Conservation (phyloP, 1,140 invertebrate genomes). For the Trachelipus rathkii region DNA sequence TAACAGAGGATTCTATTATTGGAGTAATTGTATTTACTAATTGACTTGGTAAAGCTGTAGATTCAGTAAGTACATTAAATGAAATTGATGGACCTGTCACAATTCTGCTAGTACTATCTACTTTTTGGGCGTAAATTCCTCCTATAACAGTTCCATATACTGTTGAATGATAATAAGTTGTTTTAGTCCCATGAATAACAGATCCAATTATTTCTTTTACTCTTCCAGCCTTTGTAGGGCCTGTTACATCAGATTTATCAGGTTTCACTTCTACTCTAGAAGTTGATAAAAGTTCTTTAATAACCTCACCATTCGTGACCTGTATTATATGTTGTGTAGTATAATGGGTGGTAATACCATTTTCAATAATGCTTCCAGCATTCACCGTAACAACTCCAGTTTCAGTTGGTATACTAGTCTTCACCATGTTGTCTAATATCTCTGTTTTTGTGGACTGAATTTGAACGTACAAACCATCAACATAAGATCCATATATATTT, state of each 20-base stretch:
- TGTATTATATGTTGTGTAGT: conserved; percentile 67
- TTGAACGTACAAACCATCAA: conserved; percentile 73
- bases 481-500: conserved; percentile 71
- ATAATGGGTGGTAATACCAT: conserved; percentile 64
- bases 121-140: conserved; percentile 71
- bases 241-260: conserved; percentile 56
- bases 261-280: conserved; percentile 63
- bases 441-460: conserved; percentile 63
- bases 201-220: conserved; percentile 66
- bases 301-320: conserved; percentile 60
- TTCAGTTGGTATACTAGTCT: conserved; percentile 46
- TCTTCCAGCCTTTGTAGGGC: conserved; percentile 59
- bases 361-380: conserved; percentile 67
- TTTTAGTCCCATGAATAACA: conserved; percentile 60
- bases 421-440: conserved; percentile 51
- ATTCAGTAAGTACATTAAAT: conserved; percentile 21
- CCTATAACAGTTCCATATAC: conserved; percentile 74
- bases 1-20: conserved; percentile 18
- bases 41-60: conserved; percentile 1
- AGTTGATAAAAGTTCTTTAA: conserved; percentile 65
- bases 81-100: conserved; percentile 53
- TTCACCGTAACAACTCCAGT: conserved; percentile 63
- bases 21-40: conserved; percentile 9
- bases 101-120: conserved; percentile 68
- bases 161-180: conserved; percentile 63